Conservation (phyloP, 2,113 vertebrate genomes). For the Apaloderma vittatum region DNA sequence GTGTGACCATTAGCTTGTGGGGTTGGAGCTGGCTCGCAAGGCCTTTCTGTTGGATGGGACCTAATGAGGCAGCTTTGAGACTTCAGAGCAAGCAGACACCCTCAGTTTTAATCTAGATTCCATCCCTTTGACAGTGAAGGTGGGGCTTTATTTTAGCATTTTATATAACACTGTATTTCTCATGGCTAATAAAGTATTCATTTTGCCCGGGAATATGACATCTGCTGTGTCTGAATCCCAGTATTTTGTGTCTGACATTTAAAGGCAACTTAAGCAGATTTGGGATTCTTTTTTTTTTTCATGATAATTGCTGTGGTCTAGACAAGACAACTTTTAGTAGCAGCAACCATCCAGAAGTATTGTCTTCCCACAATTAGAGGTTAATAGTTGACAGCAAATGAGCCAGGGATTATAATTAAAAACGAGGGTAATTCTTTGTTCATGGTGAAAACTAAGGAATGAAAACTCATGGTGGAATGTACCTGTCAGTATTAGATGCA, state of each 20-base stretch:
- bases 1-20: not conserved
- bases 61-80: not conserved
- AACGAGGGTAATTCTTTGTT: not conserved
- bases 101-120: not conserved
- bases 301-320: not conserved
- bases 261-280: not conserved
- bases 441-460: not conserved
- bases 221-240: not conserved
- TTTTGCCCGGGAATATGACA: not conserved
- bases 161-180: not conserved
- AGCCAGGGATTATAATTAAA: not conserved
- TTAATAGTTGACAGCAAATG: slow-evolving; percentile 4
- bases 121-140: not conserved
- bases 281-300: not conserved
- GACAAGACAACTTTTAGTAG: not conserved
- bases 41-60: not conserved
- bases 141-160: not conserved
- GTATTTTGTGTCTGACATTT: not conserved
- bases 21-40: not conserved
- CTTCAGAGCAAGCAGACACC: not conserved
- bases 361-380: not conserved
- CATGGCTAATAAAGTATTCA: not conserved
- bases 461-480: not conserved
- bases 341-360: not conserved
- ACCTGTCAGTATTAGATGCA: not conserved